These are phyloP conservation scores for Zaprionus capensis DNA, from an alignment of 1,140 invertebrate genomes.

Conservation along the genomic window DNA sequence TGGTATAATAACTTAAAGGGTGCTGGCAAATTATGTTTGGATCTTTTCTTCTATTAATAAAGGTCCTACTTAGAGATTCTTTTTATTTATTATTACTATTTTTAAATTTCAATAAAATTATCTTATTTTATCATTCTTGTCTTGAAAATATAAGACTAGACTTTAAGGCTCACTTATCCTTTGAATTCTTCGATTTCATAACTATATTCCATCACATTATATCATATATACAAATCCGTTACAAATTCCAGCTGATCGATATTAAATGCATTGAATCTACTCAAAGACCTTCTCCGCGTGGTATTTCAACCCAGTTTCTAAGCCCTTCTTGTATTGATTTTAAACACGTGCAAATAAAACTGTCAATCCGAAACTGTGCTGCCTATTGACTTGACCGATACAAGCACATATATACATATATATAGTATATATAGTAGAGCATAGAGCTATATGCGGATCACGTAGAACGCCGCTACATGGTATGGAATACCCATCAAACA, in stretches of 20 bases:
- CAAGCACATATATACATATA: slow-evolving; percentile 6
- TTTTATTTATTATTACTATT: too few relatives aligned
- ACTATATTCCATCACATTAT: too few relatives aligned
- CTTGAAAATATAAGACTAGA: too few relatives aligned
- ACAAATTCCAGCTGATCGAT: background rate
- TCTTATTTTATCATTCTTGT: too few relatives aligned
- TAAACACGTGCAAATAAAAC: slow-evolving; percentile 14
- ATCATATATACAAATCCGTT: background rate
- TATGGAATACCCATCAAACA: slow-evolving; percentile 59
- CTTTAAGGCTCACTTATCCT: too few relatives aligned
- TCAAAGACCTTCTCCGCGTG: background rate
- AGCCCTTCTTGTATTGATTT: slow-evolving; percentile 14
- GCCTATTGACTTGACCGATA: slow-evolving; percentile 17
- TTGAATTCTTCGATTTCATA: too few relatives aligned
- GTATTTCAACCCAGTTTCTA: slow-evolving; percentile 16
- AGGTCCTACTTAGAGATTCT: too few relatives aligned
- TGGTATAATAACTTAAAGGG: background rate
- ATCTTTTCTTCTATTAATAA: too few relatives aligned
- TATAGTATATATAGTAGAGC: slow-evolving; percentile 1
- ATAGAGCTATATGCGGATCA: slow-evolving; percentile 47
- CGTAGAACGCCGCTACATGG: slow-evolving; percentile 46
- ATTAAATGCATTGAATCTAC: background rate
- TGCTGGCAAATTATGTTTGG: too few relatives aligned
- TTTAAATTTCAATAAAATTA: too few relatives aligned
- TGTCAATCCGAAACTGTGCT: slow-evolving; percentile 8